phyloP scores from a whole-genome alignment of 2,113 vertebrate species.

The Artemisiospiza belli region DNA sequence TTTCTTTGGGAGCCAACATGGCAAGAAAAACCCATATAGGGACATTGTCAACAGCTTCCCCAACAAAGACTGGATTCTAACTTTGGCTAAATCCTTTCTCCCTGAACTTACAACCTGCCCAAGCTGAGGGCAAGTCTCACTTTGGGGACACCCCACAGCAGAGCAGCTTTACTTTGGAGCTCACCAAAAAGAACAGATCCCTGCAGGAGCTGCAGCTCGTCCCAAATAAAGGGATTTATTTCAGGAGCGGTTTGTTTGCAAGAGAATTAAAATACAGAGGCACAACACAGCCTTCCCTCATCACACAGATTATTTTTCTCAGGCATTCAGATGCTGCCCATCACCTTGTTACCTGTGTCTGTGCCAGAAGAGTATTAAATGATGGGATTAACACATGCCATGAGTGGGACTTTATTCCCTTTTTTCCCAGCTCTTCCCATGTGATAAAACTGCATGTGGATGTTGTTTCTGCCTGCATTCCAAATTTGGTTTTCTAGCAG shows the following conservation, averaged over 20 bases:
- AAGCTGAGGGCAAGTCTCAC: not conserved
- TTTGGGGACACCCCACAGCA: not conserved
- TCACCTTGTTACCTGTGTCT: not conserved
- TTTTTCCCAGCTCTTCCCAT: not conserved
- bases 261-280: not conserved
- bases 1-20: not conserved
- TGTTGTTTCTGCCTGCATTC: not conserved
- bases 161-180: not conserved
- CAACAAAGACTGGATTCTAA: not conserved
- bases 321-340: not conserved
- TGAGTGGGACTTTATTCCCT: not conserved
- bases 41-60: not conserved
- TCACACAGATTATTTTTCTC: not conserved
- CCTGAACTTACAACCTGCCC: not conserved
- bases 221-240: constrained; percentile 32
- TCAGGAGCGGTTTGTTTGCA: not conserved
- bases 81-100: constrained; percentile 24
- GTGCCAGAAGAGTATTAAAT: not conserved
- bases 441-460: not conserved
- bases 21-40: not conserved
- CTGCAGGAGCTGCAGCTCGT: not conserved
- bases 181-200: not conserved
- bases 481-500: not conserved
- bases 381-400: not conserved
- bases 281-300: not conserved